Evolutionary conservation across 1,140 invertebrate species (phyloP), one percentile per base, ranked within the genome.

Genomic region (Theocolax elegans): DNA sequence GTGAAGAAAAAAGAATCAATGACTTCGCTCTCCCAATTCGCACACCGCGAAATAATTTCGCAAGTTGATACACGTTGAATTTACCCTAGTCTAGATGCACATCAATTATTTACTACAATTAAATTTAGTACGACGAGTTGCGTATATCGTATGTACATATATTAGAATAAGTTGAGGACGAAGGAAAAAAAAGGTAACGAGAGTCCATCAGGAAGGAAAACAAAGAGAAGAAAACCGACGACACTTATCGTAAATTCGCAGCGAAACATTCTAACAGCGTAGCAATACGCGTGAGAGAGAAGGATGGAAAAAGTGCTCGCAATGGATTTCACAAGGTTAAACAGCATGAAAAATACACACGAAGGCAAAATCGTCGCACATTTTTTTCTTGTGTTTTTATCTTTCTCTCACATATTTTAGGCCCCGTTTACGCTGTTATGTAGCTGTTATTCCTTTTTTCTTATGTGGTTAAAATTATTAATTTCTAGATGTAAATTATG

Each of bases 211-310:
- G 48, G 62, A 68, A 40, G 29, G 13, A 17, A 48, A 56, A 62
- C 74, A 73, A 76, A 74, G 77, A 80, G 80, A 44, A 80, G 78
- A 80, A 78, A 76, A 77, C 75, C 75, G 73, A 73, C 72, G 64
- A 67, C 54, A 71, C 66, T 49, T 72, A 38, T 56, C 19, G 49
- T 51, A 44, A 29, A 38, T 67, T 58, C n/a, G 21, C 59, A 19
- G 40, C 54, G 48, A 65, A 44, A 29, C 38, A 40, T 59, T 59
- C 38, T 42, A 59, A 38, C 25, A 58, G 35, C 35, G 23, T 15
- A 13, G 10, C 19, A 13, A 40, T 58, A 19, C 19, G 19, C 23
- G 35, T 23, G 49, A 65, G 40, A 65, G 27, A 54, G n/a, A 53
- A 64, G 35, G 63, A 54, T 21, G 23, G 44, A 63, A 63, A 49